phyloP scores from a whole-genome alignment of 2,888 invertebrate genomes.

The Brassicogethes aeneus region DNA sequence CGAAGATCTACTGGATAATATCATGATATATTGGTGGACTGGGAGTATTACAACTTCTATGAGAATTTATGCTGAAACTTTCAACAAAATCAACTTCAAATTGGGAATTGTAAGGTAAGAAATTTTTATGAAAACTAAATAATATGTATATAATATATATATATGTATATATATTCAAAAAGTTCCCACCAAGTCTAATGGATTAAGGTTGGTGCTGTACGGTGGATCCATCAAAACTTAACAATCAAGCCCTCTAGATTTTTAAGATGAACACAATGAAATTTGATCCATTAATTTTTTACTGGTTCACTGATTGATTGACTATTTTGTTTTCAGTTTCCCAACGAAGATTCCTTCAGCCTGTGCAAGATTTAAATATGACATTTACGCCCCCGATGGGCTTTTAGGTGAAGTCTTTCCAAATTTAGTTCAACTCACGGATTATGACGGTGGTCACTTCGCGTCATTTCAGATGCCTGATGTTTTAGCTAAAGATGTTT shows the following conservation, averaged over 20 bases:
- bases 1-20: slow-evolving; percentile 65
- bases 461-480: slow-evolving; percentile 70
- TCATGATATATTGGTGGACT: slow-evolving; percentile 75
- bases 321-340: slow-evolving; percentile 43
- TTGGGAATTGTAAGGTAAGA: background rate
- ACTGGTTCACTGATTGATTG: too few species aligned
- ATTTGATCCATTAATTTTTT: too few species aligned
- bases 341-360: slow-evolving; percentile 61
- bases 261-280: too few species aligned
- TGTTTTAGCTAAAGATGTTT: slow-evolving; percentile 59
- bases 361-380: slow-evolving; percentile 66
- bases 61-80: slow-evolving; percentile 62
- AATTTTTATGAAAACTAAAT: too few species aligned
- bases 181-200: too few species aligned
- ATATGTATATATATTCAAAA: too few species aligned
- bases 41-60: slow-evolving; percentile 63
- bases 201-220: slow-evolving; percentile 66
- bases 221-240: slow-evolving; percentile 46
- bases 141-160: too few species aligned
- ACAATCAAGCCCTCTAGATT: too few species aligned
- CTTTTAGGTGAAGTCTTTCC: slow-evolving; percentile 49
- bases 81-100: slow-evolving; percentile 21
- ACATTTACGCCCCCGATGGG: slow-evolving; percentile 51
- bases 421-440: slow-evolving; percentile 59
- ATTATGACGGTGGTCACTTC: slow-evolving; percentile 69